A percentile compares a stretch with the other conserved stretches of the same genome.
Conservation (phyloP, 2,888 invertebrate species). For the Lamellibrachia satsuma region DNA sequence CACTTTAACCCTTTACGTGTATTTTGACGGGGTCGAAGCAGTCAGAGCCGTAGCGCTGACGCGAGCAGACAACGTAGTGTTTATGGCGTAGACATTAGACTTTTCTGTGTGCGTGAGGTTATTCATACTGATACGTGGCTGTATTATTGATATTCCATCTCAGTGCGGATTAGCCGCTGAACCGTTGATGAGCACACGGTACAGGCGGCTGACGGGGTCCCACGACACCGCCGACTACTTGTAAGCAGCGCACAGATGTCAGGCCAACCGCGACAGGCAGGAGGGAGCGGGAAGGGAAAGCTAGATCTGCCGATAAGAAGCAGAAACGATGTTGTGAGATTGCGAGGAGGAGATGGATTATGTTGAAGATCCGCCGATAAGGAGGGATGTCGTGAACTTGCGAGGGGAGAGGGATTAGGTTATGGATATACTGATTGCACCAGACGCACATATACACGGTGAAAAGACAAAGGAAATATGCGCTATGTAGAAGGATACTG, state of each 20-base stretch:
- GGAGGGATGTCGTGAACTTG: neutral
- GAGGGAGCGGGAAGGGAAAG: neutral
- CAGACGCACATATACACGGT: neutral
- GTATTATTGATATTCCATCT: slow-evolving; percentile 6
- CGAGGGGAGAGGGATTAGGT: neutral
- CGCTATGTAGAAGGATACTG: neutral
- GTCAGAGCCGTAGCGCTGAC: neutral
- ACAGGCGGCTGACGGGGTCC: neutral
- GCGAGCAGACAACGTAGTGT: neutral
- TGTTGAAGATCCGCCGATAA: neutral
- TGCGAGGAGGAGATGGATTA: too few relatives aligned
- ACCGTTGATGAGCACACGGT: neutral
- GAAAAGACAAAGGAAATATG: neutral
- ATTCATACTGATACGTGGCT: neutral
- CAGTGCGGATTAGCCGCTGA: neutral
- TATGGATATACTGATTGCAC: neutral
- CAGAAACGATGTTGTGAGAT: neutral
- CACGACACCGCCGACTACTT: neutral
- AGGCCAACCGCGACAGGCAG: neutral
- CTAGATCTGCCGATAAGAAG: neutral
- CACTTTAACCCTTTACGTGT: neutral
- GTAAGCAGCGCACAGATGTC: neutral
- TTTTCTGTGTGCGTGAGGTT: neutral
- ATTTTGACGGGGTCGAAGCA: neutral
- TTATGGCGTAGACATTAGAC: neutral